phyloP scores from a whole-genome alignment of 2,113 vertebrate species.

The Marmota monax region DNA sequence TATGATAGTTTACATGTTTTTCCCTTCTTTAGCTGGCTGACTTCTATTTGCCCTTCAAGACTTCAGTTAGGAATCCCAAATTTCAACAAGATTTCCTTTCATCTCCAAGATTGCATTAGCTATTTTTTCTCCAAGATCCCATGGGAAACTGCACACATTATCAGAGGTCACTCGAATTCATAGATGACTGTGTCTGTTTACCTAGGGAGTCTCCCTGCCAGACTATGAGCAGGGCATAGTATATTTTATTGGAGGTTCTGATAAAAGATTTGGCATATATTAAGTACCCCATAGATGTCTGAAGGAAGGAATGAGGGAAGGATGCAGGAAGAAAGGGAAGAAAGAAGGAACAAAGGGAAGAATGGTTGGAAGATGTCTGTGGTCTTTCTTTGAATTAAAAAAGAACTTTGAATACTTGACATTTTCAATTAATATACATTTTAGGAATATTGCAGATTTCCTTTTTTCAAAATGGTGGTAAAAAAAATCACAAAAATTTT shows the following conservation, averaged over 20 bases:
- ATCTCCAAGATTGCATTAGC: background rate
- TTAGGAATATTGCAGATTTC: background rate
- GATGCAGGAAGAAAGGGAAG: background rate
- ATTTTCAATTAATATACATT: background rate
- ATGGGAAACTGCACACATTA: background rate
- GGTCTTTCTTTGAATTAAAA: slow-evolving; percentile 9
- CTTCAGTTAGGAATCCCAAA: background rate
- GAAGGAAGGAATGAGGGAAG: background rate
- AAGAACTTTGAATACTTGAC: background rate
- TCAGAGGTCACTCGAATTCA: background rate
- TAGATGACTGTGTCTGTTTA: background rate
- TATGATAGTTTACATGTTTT: background rate
- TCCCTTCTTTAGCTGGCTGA: background rate
- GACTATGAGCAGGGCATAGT: background rate
- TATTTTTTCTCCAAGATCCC: background rate
- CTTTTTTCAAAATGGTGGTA: background rate
- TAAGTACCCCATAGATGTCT: background rate
- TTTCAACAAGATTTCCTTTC: background rate
- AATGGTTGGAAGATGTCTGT: background rate
- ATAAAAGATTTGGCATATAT: background rate
- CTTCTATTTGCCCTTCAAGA: slow-evolving; percentile 6
- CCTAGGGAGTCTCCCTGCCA: background rate
- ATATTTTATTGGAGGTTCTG: background rate
- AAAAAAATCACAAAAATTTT: background rate
- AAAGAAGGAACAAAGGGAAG: background rate